Percentiles rank a stretch among this genome's conserved stretches.
phyloP scores from a whole-genome alignment of 2,797 vertebrate species.

The Acestrorhynchus altus region DNA sequence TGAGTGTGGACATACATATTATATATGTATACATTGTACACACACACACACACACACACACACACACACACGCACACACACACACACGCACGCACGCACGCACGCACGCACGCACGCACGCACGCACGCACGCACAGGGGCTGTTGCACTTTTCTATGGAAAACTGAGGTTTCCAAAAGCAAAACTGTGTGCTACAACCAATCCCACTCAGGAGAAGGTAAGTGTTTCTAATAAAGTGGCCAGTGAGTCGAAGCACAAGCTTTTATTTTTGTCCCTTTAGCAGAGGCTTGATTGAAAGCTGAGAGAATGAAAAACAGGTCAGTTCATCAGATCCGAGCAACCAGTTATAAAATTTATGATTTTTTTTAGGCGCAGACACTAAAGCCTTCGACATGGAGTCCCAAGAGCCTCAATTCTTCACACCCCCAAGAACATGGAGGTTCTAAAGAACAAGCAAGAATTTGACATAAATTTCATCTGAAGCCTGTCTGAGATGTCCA shows the following conservation, averaged over 20 bases:
- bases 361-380: neutral
- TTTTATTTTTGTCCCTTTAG: neutral
- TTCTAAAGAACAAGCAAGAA: neutral
- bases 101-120: too few species aligned
- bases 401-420: neutral
- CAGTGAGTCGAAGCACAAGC: neutral
- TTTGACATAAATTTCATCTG: neutral
- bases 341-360: neutral
- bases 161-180: conserved; percentile 1
- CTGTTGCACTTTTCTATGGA: neutral
- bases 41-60: too few species aligned
- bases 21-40: too few species aligned
- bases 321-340: neutral
- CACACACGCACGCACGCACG: too few species aligned
- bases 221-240: neutral
- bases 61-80: too few species aligned
- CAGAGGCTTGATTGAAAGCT: neutral
- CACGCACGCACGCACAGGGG: neutral
- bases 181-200: neutral
- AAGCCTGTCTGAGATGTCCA: neutral
- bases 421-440: neutral
- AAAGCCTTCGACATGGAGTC: neutral
- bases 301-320: neutral
- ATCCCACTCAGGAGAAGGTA: too few species aligned
- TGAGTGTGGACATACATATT: neutral